Evolutionary conservation across 2,888 invertebrate genomes (phyloP).

Genomic region (Tachina lurida): DNA sequence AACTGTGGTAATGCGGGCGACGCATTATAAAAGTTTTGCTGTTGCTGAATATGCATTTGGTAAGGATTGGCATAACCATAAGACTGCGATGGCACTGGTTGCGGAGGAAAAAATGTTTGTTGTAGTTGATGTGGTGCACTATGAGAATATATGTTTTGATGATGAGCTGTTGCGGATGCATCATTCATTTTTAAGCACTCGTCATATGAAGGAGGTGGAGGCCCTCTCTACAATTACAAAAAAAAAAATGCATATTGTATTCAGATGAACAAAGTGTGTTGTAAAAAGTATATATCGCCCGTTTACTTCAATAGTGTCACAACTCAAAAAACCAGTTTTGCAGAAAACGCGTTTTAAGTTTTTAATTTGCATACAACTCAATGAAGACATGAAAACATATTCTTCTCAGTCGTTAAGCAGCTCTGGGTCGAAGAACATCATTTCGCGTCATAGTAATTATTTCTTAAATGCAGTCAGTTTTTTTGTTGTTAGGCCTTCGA

Average conservation of each 20-base stretch:
- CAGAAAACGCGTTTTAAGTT: too few species aligned
- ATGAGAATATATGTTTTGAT: slow-evolving; percentile 38
- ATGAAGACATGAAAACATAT: too few species aligned
- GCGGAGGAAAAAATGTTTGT: slow-evolving; percentile 47
- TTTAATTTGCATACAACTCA: too few species aligned
- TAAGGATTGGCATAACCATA: slow-evolving; percentile 68
- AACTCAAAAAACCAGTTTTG: too few species aligned
- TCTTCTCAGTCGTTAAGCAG: too few species aligned
- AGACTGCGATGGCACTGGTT: slow-evolving; percentile 30
- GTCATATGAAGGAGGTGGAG: slow-evolving; percentile 81
- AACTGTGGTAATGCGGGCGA: not conserved
- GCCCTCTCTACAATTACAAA: slow-evolving; percentile 74
- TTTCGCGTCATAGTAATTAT: too few species aligned
- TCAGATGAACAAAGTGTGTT: not conserved
- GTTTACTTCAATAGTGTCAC: too few species aligned
- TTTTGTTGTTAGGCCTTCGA: too few species aligned
- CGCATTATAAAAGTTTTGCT: slow-evolving; percentile 64
- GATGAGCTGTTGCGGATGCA: slow-evolving; percentile 43
- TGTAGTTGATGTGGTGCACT: slow-evolving; percentile 40
- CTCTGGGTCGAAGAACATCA: too few species aligned
- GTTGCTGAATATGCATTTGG: slow-evolving; percentile 66
- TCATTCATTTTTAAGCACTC: slow-evolving; percentile 78
- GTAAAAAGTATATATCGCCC: too few species aligned
- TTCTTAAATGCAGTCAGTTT: too few species aligned
- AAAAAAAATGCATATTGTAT: not conserved